Evolutionary conservation across 2,888 invertebrate species (phyloP).

Genomic region (Drosophila mimetica): DNA sequence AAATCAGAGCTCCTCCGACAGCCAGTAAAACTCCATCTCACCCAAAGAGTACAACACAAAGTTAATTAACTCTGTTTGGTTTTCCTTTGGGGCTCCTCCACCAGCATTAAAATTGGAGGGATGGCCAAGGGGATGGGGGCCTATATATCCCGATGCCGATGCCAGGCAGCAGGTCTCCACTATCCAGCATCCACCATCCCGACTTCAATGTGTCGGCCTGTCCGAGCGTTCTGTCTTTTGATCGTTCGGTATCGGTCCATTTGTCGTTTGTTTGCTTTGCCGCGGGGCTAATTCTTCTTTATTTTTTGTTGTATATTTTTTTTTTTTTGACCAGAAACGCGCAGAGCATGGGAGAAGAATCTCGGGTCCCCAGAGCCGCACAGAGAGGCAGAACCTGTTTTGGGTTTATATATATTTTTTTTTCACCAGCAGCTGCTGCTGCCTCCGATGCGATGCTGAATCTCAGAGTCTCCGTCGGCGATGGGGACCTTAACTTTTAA

Average conservation of each 20-base stretch:
- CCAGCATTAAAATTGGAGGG: constrained; percentile 30
- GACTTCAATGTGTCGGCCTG: constrained; percentile 43
- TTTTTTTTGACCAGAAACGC: constrained; percentile 24
- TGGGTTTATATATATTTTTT: constrained; percentile 19
- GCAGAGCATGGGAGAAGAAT: constrained; percentile 62
- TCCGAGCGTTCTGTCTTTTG: constrained; percentile 75
- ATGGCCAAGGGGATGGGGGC: constrained; percentile 12
- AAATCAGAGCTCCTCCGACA: background rate
- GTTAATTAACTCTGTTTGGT: constrained; percentile 80
- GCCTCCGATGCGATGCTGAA: constrained; percentile 34
- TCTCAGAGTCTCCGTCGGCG: constrained; percentile 20
- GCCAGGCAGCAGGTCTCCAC: constrained; percentile 36
- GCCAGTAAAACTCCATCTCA: constrained; percentile 22
- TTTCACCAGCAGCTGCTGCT: constrained; percentile 46
- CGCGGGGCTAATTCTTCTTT: constrained; percentile 76
- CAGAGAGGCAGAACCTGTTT: constrained; percentile 47
- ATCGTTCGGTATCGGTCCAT: constrained; percentile 80
- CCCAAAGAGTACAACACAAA: constrained; percentile 49
- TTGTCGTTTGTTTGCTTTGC: constrained; percentile 80
- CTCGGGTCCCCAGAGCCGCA: constrained; percentile 56
- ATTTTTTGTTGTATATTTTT: constrained; percentile 3
- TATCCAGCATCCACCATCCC: background rate
- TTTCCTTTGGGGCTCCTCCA: constrained; percentile 49
- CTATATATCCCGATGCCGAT: constrained; percentile 10
- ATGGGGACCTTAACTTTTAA: constrained; percentile 29